Base-by-base conservation (phyloP, 2,888 invertebrate genomes). In the Cephus spinipes region DNA sequence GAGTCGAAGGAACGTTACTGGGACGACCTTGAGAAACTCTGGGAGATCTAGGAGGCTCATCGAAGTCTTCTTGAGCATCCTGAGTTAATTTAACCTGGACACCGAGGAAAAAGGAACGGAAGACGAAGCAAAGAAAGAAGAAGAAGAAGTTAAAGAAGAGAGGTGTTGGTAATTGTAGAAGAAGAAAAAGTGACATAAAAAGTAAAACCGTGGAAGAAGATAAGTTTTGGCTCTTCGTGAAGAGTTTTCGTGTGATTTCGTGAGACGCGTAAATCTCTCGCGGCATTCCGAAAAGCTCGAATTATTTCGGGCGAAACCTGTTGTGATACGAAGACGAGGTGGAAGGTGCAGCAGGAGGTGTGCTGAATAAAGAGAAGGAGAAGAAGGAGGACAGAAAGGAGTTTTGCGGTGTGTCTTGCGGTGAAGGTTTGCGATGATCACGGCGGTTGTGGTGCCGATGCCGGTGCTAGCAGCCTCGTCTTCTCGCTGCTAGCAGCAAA, bases 391-490 rank as follows among this genome's bases (percentile, higher is more conserved):
- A 40, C 69, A 30, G 68, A 34, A 15, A 79, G 55, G 55, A 69
- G 75, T n/a, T 40, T 40, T 15, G 40, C 40, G 15, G 40, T 40
- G 15, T 40, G 15, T 15, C 40, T 15, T 75, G 68, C 75, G 73
- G 80, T 79, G 79, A 77, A 76, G 79, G 76, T 78, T 81, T 77
- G 68, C 78, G 76, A 73, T 75, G 76, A 78, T 80, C 80, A 73
- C 75, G 78, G 76, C 80, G 78, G 85, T 81, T 82, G 68, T 15
- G 31, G 68, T 15, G 76, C 30, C 81, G 83, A 82, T 85, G 85
- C 84, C 85, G 84, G 79, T 85, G 84, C 83, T 82, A 79, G 73
- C 12, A 12, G 12, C 35, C 12, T 35, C 35, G 35, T 35, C 73
- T 15, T 40, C 40, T 40, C 40, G 40, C 15, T 40, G 40, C 40